Percentiles rank a stretch among this genome's conserved stretches.
These are phyloP conservation scores for Cataglyphis livida DNA, from an alignment of 2,888 invertebrate species.

Conservation along the genomic window DNA sequence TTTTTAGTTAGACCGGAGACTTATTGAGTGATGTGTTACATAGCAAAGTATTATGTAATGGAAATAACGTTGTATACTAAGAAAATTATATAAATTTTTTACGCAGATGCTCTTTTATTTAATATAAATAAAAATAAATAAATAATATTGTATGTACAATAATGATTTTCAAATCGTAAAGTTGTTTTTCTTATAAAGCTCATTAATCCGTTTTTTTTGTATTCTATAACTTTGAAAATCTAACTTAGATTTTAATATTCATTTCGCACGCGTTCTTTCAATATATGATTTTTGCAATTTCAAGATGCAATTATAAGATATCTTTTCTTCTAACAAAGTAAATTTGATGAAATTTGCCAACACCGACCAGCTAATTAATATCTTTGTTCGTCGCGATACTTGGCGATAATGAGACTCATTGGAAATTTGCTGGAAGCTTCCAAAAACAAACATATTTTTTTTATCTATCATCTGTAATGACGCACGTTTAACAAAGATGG, in stretches of 20 bases:
- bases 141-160: neutral
- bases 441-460: neutral
- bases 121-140: neutral
- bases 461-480: conserved; percentile 24
- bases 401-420: neutral
- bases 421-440: conserved; percentile 2
- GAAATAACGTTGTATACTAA: neutral
- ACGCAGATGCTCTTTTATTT: neutral
- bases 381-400: neutral
- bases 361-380: neutral
- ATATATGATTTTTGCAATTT: neutral
- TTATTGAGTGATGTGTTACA: neutral
- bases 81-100: neutral
- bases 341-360: neutral
- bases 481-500: conserved; percentile 71
- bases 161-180: neutral
- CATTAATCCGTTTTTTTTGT: neutral
- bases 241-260: neutral
- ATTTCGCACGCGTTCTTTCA: neutral
- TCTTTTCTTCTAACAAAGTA: neutral
- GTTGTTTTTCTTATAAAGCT: neutral
- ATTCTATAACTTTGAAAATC: neutral
- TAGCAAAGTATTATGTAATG: neutral
- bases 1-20: no score
- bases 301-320: neutral